A percentile compares a stretch with the other conserved stretches of the same genome.
Evolutionary conservation across 2,113 vertebrate genomes (phyloP).

Genomic region (Vulpes lagopus): DNA sequence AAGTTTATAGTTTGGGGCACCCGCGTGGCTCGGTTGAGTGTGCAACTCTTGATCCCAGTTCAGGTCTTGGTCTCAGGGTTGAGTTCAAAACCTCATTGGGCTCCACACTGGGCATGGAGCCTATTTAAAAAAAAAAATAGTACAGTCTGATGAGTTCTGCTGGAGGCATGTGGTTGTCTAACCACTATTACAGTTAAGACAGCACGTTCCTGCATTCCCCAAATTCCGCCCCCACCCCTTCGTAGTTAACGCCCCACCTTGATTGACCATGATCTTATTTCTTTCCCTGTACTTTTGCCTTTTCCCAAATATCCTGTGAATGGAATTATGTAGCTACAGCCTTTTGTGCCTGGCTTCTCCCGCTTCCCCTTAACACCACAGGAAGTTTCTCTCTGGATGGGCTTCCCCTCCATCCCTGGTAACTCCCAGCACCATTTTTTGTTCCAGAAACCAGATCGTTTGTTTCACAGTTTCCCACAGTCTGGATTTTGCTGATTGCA

Average conservation of each 20-base stretch:
- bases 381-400: background rate
- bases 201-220: background rate
- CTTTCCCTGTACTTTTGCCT: background rate
- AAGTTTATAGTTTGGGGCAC: background rate
- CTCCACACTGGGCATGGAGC: background rate
- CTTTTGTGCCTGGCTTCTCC: background rate
- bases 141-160: background rate
- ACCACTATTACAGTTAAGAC: background rate
- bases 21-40: background rate
- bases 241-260: background rate
- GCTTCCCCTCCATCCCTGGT: background rate
- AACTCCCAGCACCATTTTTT: background rate
- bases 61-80: background rate
- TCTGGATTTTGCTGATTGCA: background rate
- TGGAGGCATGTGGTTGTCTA: background rate
- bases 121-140: background rate
- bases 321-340: background rate
- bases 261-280: background rate
- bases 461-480: slow-evolving; percentile 42
- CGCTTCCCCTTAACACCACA: too few relatives aligned
- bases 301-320: background rate
- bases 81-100: background rate
- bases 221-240: background rate
- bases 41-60: background rate
- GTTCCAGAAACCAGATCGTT: background rate